Conservation (phyloP, 2,888 invertebrate genomes). For the Agrenia bidenticulata region DNA sequence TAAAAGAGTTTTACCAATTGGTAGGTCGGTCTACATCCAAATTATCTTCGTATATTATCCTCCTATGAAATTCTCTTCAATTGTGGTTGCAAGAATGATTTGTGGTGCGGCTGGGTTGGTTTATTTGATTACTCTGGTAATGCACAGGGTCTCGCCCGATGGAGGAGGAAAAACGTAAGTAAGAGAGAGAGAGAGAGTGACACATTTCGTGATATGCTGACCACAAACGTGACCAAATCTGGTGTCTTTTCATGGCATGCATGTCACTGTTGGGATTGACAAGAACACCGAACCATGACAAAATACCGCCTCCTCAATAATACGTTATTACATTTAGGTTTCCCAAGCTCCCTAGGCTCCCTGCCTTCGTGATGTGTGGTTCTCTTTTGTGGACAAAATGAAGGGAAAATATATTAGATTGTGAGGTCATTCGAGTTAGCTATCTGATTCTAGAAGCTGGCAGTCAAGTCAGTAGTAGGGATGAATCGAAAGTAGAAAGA, state of each 20-base stretch:
- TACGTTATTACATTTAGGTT: slow-evolving; percentile 35
- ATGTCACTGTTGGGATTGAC: slow-evolving; percentile 41
- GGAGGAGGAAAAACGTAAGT: too few relatives aligned
- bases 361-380: background rate
- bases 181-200: too few relatives aligned
- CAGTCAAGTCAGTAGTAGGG: too few relatives aligned
- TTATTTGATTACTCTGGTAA: too few relatives aligned
- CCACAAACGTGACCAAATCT: slow-evolving; percentile 47
- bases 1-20: too few relatives aligned
- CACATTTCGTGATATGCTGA: slow-evolving; percentile 46
- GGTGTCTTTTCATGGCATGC: slow-evolving; percentile 31
- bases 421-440: too few relatives aligned
- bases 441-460: too few relatives aligned
- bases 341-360: background rate
- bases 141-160: too few relatives aligned
- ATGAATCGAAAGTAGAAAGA: background rate
- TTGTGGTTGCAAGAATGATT: background rate
- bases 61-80: background rate
- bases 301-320: slow-evolving; percentile 48
- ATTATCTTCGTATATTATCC: background rate
- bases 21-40: background rate
- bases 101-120: too few relatives aligned
- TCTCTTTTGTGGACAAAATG: background rate
- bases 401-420: too few relatives aligned
- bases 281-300: slow-evolving; percentile 47